Conservation (phyloP, 1,140 invertebrate genomes). For the Contarinia nasturtii region DNA sequence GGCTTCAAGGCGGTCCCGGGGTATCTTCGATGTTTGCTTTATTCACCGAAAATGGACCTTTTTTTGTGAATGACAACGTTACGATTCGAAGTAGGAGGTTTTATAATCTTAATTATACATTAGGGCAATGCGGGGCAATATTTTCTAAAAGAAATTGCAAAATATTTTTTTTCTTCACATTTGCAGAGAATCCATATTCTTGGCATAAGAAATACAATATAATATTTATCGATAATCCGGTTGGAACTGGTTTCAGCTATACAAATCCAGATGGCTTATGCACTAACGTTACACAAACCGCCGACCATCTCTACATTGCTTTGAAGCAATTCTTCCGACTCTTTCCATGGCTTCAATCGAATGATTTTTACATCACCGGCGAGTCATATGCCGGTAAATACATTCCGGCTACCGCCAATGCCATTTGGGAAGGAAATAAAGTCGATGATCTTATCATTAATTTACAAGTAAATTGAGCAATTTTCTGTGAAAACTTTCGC, state of each 20-base stretch:
- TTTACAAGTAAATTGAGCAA: slow-evolving; percentile 55
- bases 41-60: slow-evolving; percentile 55
- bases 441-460: slow-evolving; percentile 39
- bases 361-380: slow-evolving; percentile 60
- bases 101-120: too few species aligned
- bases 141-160: too few species aligned
- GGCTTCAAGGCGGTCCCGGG: slow-evolving; percentile 58
- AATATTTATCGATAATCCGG: slow-evolving; percentile 74
- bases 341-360: slow-evolving; percentile 41
- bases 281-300: slow-evolving; percentile 43
- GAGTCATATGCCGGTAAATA: slow-evolving; percentile 80
- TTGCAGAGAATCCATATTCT: slow-evolving; percentile 26
- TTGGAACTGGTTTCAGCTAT: slow-evolving; percentile 76
- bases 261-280: slow-evolving; percentile 44
- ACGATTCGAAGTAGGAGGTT: not conserved
- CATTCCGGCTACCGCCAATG: slow-evolving; percentile 53
- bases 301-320: slow-evolving; percentile 40
- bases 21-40: slow-evolving; percentile 59
- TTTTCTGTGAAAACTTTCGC: too few species aligned
- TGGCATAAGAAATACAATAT: slow-evolving; percentile 68
- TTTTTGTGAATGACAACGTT: slow-evolving; percentile 22
- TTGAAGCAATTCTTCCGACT: slow-evolving; percentile 52
- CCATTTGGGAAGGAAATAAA: slow-evolving; percentile 41
- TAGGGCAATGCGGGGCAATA: too few species aligned
- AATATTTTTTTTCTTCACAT: too few species aligned